A percentile compares a stretch with the other conserved stretches of the same genome.
phyloP scores from a whole-genome alignment of 2,888 invertebrate genomes.

The Belgica antarctica region DNA sequence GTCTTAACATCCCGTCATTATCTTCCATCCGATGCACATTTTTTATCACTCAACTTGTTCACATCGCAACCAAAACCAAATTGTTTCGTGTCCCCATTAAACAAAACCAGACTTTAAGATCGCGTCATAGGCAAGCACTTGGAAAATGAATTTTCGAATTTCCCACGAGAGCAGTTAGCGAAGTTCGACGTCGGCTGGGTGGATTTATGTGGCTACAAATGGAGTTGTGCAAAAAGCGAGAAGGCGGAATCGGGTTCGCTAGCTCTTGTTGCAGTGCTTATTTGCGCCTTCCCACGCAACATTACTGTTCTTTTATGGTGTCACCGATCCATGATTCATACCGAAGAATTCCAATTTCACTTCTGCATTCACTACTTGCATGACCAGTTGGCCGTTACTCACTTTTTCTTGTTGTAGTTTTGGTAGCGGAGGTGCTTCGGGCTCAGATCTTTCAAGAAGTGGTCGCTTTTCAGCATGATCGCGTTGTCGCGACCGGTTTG shows the following conservation, averaged over 20 bases:
- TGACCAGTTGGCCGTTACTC: conserved; percentile 51
- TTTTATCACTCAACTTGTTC: too few relatives aligned
- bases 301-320: not conserved
- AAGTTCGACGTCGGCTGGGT: not conserved
- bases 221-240: not conserved
- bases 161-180: not conserved
- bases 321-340: not conserved
- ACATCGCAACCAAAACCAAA: not conserved
- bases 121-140: not conserved
- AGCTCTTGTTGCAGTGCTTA: not conserved
- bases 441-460: conserved; percentile 75
- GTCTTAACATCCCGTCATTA: too few relatives aligned
- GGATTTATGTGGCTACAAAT: not conserved
- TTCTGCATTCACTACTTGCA: not conserved
- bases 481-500: conserved; percentile 65
- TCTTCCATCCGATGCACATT: too few relatives aligned
- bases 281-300: not conserved
- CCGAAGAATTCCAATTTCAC: not conserved
- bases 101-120: conserved; percentile 1
- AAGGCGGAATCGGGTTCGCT: not conserved
- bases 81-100: not conserved
- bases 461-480: conserved; percentile 87
- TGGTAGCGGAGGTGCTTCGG: conserved; percentile 63
- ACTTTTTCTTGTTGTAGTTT: conserved; percentile 55
- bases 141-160: not conserved